A percentile compares a stretch with the other conserved stretches of the same genome.
These are phyloP conservation scores for Falco rusticolus DNA, from an alignment of 2,797 vertebrate genomes.

Conservation along the genomic window DNA sequence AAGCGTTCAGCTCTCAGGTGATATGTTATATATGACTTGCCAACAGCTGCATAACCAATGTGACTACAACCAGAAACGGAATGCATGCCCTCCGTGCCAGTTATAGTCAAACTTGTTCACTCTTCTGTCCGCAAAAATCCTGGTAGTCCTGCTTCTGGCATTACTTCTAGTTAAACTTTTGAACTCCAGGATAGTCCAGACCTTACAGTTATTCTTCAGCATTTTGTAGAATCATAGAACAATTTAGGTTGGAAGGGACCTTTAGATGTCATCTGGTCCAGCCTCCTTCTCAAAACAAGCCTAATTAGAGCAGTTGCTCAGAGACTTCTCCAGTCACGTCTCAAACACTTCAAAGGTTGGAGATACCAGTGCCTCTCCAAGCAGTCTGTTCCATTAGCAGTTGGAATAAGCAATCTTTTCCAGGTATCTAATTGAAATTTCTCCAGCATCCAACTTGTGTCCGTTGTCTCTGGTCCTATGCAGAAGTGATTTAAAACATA, in stretches of 20 bases:
- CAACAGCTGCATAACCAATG: neutral
- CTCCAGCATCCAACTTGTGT: neutral
- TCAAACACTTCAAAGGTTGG: neutral
- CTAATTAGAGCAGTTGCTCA: neutral
- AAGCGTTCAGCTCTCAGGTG: neutral
- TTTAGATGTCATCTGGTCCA: neutral
- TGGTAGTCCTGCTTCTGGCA: neutral
- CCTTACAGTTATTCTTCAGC: neutral
- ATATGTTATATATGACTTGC: neutral
- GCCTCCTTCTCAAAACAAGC: neutral
- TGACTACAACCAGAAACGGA: neutral
- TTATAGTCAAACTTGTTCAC: neutral
- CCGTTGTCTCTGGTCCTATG: neutral
- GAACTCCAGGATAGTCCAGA: neutral
- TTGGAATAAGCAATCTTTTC: neutral
- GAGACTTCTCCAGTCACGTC: neutral
- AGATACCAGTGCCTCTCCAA: neutral
- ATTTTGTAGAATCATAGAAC: neutral
- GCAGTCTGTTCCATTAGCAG: neutral
- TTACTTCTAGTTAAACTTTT: neutral
- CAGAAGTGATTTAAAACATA: neutral
- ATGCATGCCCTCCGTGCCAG: neutral
- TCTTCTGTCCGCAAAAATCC: neutral
- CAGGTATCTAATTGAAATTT: neutral
- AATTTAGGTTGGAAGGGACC: neutral